phyloP scores from a whole-genome alignment of 1,140 invertebrate genomes.

The Drosophila bocqueti region DNA sequence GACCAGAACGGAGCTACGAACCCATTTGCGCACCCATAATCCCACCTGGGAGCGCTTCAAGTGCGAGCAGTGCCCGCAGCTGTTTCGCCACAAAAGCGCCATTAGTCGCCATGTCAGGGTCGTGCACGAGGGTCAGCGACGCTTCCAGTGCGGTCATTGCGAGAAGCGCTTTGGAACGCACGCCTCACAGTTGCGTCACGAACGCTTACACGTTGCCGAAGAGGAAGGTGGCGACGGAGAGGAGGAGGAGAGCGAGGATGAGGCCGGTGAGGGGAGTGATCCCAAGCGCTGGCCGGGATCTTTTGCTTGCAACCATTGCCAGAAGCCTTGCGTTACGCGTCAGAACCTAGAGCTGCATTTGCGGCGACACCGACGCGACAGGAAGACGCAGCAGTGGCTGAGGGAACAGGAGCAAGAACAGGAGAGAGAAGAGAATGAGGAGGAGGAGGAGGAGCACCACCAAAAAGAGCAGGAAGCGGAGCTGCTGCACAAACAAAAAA shows the following conservation, averaged over 20 bases:
- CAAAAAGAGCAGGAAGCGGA: background rate
- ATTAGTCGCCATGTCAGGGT: conserved; percentile 76
- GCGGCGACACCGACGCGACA: conserved; percentile 27
- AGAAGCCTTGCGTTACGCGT: conserved; percentile 53
- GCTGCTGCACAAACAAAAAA: background rate
- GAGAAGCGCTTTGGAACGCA: conserved; percentile 74
- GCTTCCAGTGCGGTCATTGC: conserved; percentile 68
- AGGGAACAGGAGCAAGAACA: background rate
- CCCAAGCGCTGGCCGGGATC: conserved; percentile 19
- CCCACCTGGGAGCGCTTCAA: conserved; percentile 79
- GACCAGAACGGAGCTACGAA: conserved; percentile 70
- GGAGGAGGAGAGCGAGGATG: conserved; percentile 24
- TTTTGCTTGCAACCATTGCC: conserved; percentile 50
- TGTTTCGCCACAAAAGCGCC: conserved; percentile 77
- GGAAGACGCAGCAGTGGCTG: conserved; percentile 20
- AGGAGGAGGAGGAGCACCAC: background rate
- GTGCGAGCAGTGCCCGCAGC: conserved; percentile 73
- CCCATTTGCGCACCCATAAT: conserved; percentile 76
- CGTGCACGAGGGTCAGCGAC: conserved; percentile 71
- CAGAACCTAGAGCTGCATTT: conserved; percentile 55
- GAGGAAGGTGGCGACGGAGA: conserved; percentile 17
- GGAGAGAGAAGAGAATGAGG: background rate
- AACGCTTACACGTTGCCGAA: conserved; percentile 59
- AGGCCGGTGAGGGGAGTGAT: background rate
- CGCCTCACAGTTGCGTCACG: conserved; percentile 74